Base-by-base conservation (phyloP, 2,113 vertebrate genomes). In the Lynx canadensis region DNA sequence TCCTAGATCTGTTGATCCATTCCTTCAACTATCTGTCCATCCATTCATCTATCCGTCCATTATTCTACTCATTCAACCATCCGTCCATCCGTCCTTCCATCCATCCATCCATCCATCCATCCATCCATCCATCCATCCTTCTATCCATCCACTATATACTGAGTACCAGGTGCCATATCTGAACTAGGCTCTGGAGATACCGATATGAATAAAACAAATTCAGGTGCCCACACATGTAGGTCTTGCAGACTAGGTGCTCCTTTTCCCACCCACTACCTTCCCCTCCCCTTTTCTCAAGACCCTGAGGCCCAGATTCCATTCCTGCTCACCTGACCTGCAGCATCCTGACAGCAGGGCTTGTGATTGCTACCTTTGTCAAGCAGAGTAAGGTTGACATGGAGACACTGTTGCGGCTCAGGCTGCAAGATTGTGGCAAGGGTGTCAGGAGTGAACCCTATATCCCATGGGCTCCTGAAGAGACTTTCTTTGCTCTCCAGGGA, bases 341-440 rank as follows among this genome's bases (percentile, higher is more conserved):
- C 0, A 83, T 95, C 18, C 89, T 86, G 74, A 98, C 63, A 0
- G 96, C 97, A 38, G 86, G 98, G 66, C 89, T 98, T 0, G 0
- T 10, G 14, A 97, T 5, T 10, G 98, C 98, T 76, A 93, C 96
- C 92, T 97, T 94, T 38, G 98, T 97, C 97, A 99, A 96, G 93
- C 11, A 0, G 3, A 99, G 98, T 7, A 98, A 41, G 13, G 97
- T 95, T 1, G 25, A 84, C 68, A 60, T 9, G 27, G 98, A 98
- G 60, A 99, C 41, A 0, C 4, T 2, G 41, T 98, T 99, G 91
- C 92, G 83, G 97, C 99, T 99, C 84, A 99, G 95, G 85, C 99
- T 99, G 98, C n/a, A 63, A 16, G 97, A 63, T 96, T 0, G 13
- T 83, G 57, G 65, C 66, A 93, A 93, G 48, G 68, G 73, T 1